Percentiles rank a stretch among this genome's conserved stretches.
Evolutionary conservation across 2,113 vertebrate species (phyloP).

Genomic region (Lycaon pictus): DNA sequence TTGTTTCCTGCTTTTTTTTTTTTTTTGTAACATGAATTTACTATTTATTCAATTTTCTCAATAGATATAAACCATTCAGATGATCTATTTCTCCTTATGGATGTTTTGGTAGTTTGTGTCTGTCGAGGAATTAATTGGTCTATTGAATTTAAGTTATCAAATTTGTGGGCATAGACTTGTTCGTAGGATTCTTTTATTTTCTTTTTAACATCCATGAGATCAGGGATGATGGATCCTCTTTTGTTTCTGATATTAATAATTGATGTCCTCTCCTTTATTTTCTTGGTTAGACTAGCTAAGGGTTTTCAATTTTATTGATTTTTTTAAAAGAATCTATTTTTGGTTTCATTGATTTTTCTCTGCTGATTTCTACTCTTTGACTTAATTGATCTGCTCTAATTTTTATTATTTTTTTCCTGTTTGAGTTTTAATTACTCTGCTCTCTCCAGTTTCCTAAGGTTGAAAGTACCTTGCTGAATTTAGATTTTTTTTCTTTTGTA

Average conservation of each 20-base stretch:
- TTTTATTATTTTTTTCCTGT: neutral
- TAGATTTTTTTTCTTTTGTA: neutral
- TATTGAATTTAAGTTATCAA: neutral
- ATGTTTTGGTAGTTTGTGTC: neutral
- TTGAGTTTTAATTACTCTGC: neutral
- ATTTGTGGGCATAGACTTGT: neutral
- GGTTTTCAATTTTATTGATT: neutral
- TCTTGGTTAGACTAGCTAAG: neutral
- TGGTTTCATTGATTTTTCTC: neutral
- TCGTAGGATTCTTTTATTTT: neutral
- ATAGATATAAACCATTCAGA: neutral
- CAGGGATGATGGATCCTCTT: accelerated
- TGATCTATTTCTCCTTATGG: too few species aligned
- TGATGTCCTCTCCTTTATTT: neutral
- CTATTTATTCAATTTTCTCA: neutral
- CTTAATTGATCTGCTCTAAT: neutral
- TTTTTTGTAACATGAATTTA: neutral
- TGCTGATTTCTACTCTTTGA: neutral
- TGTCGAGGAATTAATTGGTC: neutral
- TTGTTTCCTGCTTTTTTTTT: neutral
- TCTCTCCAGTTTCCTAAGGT: neutral
- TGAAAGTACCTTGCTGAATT: neutral
- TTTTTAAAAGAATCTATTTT: neutral
- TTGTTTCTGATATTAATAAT: neutral
- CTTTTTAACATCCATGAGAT: neutral